Base-by-base conservation (phyloP, 2,888 invertebrate genomes). In the Drosophila nigritarsus region DNA sequence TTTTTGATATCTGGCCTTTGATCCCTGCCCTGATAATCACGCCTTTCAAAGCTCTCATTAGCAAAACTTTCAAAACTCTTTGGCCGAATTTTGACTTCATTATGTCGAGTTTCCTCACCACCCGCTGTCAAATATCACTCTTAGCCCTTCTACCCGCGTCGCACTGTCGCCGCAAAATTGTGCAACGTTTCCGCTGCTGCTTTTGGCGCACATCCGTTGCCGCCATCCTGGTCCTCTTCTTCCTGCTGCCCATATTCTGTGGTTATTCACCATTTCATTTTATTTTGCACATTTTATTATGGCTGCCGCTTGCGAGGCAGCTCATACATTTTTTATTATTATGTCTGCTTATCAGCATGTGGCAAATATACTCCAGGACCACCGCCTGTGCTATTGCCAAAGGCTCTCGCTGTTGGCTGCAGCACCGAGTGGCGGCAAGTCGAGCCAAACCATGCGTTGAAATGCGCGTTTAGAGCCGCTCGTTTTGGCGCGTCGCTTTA, bases 271-370 rank as follows among this genome's bases (percentile, higher is more conserved):
- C 88, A 83, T 88, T 88, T 83, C 83, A 76, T 86, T 86, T 86
- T 86, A 86, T 86, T 88, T 86, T 88, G 82, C 85, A 86, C 83
- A 88, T 86, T 86, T 86, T 86, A 86, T 88, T 86, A 86, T 88
- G 88, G 82, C 83, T 82, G 75, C 73, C 82, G 86, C 77, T 85
- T 86, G 69, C 68, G 66, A 73, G 59, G 78, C 86, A 78, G 78
- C 84, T 83, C 85, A 86, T 86, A 86, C 85, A 86, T 86, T 86
- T 86, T 86, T 86, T 86, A 86, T 86, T 88, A 86, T 86, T 86
- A 86, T 86, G 85, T 86, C 85, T 86, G 85, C 85, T 86, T 86
- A 86, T 86, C 85, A 86, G 85, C 85, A 86, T 86, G 85, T 88
- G 85, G 85, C 85, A 86, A 86, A 86, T 86, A 86, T 87, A 84